Conservation (phyloP, 1,140 invertebrate species). For the Conus betulinus region DNA sequence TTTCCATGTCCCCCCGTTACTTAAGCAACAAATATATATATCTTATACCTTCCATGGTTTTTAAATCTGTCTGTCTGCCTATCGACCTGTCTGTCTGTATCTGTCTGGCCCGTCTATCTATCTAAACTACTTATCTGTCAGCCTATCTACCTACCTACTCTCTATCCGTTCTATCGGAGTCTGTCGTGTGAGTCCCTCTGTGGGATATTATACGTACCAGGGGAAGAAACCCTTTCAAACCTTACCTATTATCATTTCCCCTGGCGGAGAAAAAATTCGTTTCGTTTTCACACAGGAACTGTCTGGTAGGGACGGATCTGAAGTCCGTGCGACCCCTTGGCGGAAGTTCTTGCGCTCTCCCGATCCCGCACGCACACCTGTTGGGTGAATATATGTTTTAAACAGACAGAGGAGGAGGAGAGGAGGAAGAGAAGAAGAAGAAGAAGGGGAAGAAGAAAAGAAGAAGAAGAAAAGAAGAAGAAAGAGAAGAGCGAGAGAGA, state of each 20-base stretch:
- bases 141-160: too few relatives aligned
- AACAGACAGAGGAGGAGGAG: neutral
- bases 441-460: neutral
- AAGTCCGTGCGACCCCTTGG: neutral
- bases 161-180: neutral
- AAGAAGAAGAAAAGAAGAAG: neutral
- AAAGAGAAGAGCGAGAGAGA: too few relatives aligned
- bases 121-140: too few relatives aligned
- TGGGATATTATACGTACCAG: neutral
- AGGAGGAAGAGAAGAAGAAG: neutral
- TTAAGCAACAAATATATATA: too few relatives aligned
- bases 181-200: too few relatives aligned
- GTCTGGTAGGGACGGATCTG: neutral
- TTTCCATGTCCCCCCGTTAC: neutral
- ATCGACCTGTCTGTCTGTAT: too few relatives aligned
- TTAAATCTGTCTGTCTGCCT: neutral
- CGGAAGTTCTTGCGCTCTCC: too few relatives aligned
- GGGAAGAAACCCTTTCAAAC: too few relatives aligned
- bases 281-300: neutral
- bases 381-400: too few relatives aligned
- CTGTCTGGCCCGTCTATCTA: too few relatives aligned
- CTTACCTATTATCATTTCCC: too few relatives aligned
- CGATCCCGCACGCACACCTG: too few relatives aligned
- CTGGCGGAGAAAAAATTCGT: neutral
- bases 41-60: neutral